phyloP scores from a whole-genome alignment of 1,140 invertebrate species.

The Mizuhopecten yessoensis region DNA sequence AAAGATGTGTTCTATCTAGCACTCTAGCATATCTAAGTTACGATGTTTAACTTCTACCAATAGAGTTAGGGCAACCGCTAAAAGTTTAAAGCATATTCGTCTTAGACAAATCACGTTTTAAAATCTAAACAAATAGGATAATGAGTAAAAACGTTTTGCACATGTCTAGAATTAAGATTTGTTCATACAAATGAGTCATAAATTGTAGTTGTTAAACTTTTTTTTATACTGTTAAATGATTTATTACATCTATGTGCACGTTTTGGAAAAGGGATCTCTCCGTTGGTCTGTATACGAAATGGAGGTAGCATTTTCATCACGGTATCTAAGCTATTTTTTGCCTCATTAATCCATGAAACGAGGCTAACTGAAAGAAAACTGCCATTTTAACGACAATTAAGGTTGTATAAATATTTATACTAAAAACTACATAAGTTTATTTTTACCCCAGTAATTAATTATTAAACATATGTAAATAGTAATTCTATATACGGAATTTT shows the following conservation, averaged over 20 bases:
- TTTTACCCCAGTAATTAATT: not conserved
- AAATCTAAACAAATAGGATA: not conserved
- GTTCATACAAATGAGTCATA: conserved; percentile 9
- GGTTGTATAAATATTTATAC: conserved; percentile 12
- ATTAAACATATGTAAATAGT: not conserved
- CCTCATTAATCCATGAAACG: not conserved
- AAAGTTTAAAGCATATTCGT: conserved; percentile 28
- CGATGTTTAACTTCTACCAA: not conserved
- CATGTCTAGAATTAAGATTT: conserved; percentile 15
- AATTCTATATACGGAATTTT: not conserved
- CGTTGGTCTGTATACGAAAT: not conserved
- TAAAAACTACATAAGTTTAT: not conserved
- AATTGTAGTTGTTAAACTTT: not conserved
- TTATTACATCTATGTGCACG: not conserved
- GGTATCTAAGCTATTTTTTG: not conserved
- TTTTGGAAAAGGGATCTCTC: not conserved
- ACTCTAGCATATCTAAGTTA: not conserved
- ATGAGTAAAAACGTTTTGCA: not conserved
- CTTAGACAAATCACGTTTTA: not conserved
- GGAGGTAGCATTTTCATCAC: not conserved
- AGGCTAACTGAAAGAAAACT: not conserved
- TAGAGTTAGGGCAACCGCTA: conserved; percentile 37
- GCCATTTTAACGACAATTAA: not conserved
- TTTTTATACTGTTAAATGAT: not conserved
- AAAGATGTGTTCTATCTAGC: not conserved